phyloP scores from a whole-genome alignment of 2,113 vertebrate genomes.

The Dicentrarchus labrax region DNA sequence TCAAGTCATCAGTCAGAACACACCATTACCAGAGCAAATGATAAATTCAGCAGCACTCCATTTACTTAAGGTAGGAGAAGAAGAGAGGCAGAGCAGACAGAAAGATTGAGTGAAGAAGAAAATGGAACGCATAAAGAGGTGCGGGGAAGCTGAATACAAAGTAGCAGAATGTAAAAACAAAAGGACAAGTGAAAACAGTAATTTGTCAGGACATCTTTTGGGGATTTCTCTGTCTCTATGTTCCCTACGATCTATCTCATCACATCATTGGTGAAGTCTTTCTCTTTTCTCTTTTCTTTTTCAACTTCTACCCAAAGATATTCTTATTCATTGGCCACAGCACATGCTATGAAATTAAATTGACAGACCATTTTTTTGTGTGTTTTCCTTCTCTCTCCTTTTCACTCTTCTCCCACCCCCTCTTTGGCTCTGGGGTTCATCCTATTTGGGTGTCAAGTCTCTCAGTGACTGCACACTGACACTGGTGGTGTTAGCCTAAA shows the following conservation, averaged over 20 bases:
- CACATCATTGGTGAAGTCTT: neutral
- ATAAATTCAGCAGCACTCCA: slow-evolving; percentile 49
- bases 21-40: slow-evolving; percentile 57
- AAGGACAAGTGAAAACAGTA: neutral
- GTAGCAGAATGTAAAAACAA: slow-evolving; percentile 42
- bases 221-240: neutral
- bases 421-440: slow-evolving; percentile 55
- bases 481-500: slow-evolving; percentile 63
- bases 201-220: slow-evolving; percentile 32
- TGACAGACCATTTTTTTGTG: slow-evolving; percentile 44
- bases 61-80: slow-evolving; percentile 39
- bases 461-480: slow-evolving; percentile 54
- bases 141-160: slow-evolving; percentile 22
- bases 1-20: slow-evolving; percentile 70
- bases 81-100: slow-evolving; percentile 6
- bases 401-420: slow-evolving; percentile 9
- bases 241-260: neutral
- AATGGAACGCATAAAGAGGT: slow-evolving; percentile 41
- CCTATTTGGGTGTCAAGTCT: slow-evolving; percentile 59
- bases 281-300: slow-evolving; percentile 3
- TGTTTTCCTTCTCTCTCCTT: slow-evolving; percentile 20
- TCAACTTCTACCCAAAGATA: slow-evolving; percentile 21
- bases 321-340: slow-evolving; percentile 36
- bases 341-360: slow-evolving; percentile 38
- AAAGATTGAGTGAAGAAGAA: slow-evolving; percentile 32